Percentiles rank a stretch among this genome's conserved stretches.
Conservation (phyloP, 1,140 invertebrate genomes). For the Diploscapter pachys region DNA sequence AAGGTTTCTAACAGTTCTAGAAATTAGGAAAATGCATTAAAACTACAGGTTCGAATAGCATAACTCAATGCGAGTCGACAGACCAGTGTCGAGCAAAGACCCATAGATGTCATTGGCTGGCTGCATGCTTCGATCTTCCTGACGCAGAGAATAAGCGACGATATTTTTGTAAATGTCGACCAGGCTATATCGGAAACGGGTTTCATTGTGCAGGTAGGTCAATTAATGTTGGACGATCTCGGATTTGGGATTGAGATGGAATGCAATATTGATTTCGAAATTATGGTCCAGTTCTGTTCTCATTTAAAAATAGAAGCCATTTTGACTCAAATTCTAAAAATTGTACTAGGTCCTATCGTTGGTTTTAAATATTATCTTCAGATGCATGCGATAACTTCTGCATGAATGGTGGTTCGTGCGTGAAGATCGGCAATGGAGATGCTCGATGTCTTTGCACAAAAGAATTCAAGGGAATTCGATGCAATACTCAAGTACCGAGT, state of each 20-base stretch:
- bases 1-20: no score
- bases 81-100: constrained; percentile 36
- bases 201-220: constrained; percentile 48
- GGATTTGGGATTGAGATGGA: no score
- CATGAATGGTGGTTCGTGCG: constrained; percentile 32
- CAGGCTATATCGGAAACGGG: constrained; percentile 76
- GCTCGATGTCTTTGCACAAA: constrained; percentile 23
- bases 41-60: constrained; percentile 63
- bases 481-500: not conserved
- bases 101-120: constrained; percentile 62
- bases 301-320: no score
- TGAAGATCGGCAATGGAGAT: constrained; percentile 28
- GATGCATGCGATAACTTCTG: constrained; percentile 32
- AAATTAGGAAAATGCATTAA: no score
- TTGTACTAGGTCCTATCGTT: no score
- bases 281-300: no score
- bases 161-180: constrained; percentile 85
- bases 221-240: no score
- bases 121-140: constrained; percentile 78
- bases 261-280: no score
- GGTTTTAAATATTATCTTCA: no score
- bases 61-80: constrained; percentile 30
- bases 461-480: constrained; percentile 23
- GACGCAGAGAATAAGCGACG: constrained; percentile 65
- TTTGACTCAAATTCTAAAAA: no score